phyloP scores from a whole-genome alignment of 1,140 invertebrate species.

The Pogonomyrmex californicus region DNA sequence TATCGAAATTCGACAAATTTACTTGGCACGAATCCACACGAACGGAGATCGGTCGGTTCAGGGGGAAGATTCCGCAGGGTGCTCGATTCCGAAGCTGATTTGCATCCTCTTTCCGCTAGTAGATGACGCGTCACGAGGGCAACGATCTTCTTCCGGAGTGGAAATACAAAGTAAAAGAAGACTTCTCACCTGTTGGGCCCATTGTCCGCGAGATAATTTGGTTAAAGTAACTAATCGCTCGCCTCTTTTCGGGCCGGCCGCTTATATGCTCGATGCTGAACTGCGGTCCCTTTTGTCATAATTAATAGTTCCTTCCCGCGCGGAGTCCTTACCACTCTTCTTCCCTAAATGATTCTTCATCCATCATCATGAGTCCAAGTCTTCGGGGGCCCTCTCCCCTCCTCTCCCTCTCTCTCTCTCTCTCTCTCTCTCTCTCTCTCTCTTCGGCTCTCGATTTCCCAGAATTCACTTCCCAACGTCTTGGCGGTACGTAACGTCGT shows the following conservation, averaged over 20 bases:
- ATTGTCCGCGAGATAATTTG: conserved; percentile 86
- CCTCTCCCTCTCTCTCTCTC: not conserved
- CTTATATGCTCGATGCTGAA: conserved; percentile 75
- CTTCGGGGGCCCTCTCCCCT: conserved; percentile 65
- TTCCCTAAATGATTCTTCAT: conserved; percentile 86
- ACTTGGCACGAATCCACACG: no score
- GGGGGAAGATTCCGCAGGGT: not conserved
- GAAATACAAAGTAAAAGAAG: conserved; percentile 74
- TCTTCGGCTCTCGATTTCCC: conserved; percentile 76
- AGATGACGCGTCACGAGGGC: conserved; percentile 43
- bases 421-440: conserved; percentile 12
- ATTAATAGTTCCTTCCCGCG: conserved; percentile 85
- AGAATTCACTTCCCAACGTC: conserved; percentile 63
- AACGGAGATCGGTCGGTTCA: not conserved
- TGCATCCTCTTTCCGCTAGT: conserved; percentile 17
- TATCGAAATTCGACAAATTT: not conserved
- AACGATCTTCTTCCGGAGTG: conserved; percentile 61
- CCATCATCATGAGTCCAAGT: conserved; percentile 81
- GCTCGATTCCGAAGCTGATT: not conserved
- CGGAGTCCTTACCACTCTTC: conserved; percentile 79
- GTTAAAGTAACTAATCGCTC: conserved; percentile 87
- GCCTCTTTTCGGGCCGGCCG: conserved; percentile 83
- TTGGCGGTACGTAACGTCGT: not conserved
- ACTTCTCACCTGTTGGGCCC: conserved; percentile 77
- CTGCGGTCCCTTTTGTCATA: conserved; percentile 85